phyloP scores from a whole-genome alignment of 2,797 vertebrate species.

The Bucorvus abyssinicus region DNA sequence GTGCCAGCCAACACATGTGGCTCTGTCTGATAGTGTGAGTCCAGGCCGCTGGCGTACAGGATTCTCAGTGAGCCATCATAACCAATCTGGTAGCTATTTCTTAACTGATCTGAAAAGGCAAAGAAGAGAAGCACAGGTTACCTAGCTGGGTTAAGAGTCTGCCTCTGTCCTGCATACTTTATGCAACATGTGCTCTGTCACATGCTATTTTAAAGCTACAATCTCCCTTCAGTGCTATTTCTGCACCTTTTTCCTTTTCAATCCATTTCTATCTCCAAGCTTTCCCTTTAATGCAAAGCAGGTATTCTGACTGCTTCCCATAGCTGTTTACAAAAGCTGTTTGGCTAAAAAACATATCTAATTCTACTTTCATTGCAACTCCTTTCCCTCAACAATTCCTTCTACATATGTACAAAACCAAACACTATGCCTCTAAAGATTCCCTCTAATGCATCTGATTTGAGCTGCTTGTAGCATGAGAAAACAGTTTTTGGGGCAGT shows the following conservation, averaged over 20 bases:
- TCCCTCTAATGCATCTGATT: not conserved
- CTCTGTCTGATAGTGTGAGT: conserved; percentile 95
- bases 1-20: conserved; percentile 94
- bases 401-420: not conserved
- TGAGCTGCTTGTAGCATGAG: not conserved
- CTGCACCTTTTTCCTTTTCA: not conserved
- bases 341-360: not conserved
- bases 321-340: not conserved
- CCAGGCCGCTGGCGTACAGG: conserved; percentile 94
- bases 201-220: not conserved
- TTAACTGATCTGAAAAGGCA: conserved; percentile 86
- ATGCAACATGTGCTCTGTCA: not conserved
- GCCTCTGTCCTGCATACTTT: not conserved
- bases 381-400: not conserved
- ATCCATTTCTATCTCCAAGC: not conserved
- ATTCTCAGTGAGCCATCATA: conserved; percentile 93
- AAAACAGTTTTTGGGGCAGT: not conserved
- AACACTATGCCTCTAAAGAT: not conserved
- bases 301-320: not conserved
- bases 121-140: not conserved
- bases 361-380: not conserved
- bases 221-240: not conserved
- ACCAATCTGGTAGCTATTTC: conserved; percentile 93
- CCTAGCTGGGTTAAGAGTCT: not conserved
- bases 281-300: not conserved